Conservation (phyloP, 1,140 invertebrate genomes). For the Drosophila simulans region DNA sequence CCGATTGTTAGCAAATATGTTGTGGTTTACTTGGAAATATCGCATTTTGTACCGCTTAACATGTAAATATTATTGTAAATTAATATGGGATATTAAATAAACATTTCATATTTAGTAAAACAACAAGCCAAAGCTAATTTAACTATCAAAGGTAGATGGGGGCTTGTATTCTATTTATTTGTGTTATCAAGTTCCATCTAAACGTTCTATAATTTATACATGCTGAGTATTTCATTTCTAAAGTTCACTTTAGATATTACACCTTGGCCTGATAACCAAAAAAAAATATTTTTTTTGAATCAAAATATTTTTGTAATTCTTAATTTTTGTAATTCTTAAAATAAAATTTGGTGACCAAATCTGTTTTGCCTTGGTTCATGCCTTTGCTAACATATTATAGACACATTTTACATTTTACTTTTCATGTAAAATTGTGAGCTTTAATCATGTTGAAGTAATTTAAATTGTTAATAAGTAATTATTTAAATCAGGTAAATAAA, state of each 20-base stretch:
- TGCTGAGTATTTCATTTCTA: no score
- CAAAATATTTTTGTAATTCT: no score
- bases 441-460: background rate
- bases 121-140: background rate
- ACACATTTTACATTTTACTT: background rate
- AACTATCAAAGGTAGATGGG: background rate
- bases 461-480: no score
- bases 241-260: no score
- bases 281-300: no score
- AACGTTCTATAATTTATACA: no score
- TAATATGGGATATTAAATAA: conserved; percentile 69
- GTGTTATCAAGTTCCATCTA: no score
- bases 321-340: no score
- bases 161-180: background rate
- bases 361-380: background rate
- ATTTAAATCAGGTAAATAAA: no score
- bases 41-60: conserved; percentile 47
- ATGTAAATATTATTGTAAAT: conserved; percentile 62
- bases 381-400: background rate
- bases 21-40: conserved; percentile 60
- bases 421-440: background rate
- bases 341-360: background rate
- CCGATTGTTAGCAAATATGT: conserved; percentile 65
- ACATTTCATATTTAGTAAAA: conserved; percentile 40
- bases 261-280: no score